These are phyloP conservation scores for Listronotus bonariensis DNA, from an alignment of 1,140 invertebrate genomes.

Conservation along the genomic window DNA sequence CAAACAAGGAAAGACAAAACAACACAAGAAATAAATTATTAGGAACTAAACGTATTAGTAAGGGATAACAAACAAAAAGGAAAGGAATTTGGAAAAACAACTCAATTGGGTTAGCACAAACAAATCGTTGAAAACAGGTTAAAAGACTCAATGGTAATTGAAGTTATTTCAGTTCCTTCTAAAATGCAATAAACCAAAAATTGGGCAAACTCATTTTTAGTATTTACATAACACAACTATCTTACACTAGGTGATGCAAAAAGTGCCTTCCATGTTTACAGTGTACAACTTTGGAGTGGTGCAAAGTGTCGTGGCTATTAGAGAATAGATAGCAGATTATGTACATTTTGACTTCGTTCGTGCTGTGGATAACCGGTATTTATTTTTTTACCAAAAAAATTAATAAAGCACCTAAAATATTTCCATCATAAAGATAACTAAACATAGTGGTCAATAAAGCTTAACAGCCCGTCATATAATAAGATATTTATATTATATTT, in stretches of 20 bases:
- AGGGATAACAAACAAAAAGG: background rate
- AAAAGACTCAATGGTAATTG: background rate
- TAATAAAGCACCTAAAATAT: no score
- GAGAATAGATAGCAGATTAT: background rate
- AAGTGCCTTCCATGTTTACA: slow-evolving; percentile 4
- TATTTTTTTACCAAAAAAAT: no score
- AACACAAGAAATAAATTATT: slow-evolving; percentile 7
- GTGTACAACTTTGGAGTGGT: slow-evolving; percentile 21
- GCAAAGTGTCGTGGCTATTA: background rate
- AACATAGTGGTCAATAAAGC: no score
- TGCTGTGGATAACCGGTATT: no score
- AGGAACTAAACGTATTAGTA: slow-evolving; percentile 6
- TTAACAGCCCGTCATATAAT: no score
- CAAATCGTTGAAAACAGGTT: slow-evolving; percentile 6
- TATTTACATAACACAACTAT: slow-evolving; percentile 23
- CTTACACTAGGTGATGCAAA: slow-evolving; percentile 17
- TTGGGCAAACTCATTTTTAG: slow-evolving; percentile 25
- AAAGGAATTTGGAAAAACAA: slow-evolving; percentile 6
- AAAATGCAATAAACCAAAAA: slow-evolving; percentile 25
- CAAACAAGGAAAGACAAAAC: slow-evolving; percentile 12
- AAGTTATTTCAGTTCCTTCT: slow-evolving; percentile 8
- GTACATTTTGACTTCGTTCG: background rate
- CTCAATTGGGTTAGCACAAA: slow-evolving; percentile 17
- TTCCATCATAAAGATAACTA: no score
- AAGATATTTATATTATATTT: no score